Conservation (phyloP, 2,113 vertebrate genomes). For the Eurystomus gularis region DNA sequence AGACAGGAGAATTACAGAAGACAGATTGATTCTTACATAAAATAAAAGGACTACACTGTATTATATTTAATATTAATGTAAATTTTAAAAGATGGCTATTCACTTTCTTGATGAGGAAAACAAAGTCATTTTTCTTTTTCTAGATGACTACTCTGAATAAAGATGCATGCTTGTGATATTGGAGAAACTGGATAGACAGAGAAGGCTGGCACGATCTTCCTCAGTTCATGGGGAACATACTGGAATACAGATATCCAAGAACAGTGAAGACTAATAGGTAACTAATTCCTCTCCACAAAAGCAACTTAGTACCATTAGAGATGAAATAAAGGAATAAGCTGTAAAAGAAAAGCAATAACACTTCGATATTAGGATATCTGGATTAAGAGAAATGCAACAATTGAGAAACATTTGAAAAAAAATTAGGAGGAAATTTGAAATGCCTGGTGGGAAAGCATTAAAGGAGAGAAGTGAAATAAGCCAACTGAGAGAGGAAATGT, state of each 20-base stretch:
- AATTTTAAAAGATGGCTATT: not conserved
- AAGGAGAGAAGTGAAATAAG: constrained; percentile 77
- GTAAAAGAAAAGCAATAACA: constrained; percentile 39
- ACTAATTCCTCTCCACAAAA: constrained; percentile 42
- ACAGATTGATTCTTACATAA: not conserved
- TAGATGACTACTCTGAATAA: not conserved
- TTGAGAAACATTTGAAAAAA: not conserved
- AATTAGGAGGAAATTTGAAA: constrained; percentile 20
- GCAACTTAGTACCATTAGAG: constrained; percentile 20
- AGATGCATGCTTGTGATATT: not conserved
- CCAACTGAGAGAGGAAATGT: not conserved
- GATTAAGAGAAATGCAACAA: not conserved
- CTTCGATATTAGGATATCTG: constrained; percentile 2
- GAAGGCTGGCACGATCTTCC: not conserved
- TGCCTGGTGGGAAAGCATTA: constrained; percentile 72
- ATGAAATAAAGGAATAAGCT: constrained; percentile 23
- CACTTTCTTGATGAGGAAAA: not conserved
- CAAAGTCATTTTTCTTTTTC: not conserved
- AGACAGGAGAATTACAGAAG: not conserved
- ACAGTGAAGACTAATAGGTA: not conserved
- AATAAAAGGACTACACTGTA: not conserved
- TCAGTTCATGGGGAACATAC: not conserved
- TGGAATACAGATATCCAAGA: constrained; percentile 10
- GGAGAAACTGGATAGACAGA: not conserved
- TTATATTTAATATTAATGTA: not conserved